Evolutionary conservation across 2,797 vertebrate species (phyloP).

Genomic region (Muscicapa comitata): DNA sequence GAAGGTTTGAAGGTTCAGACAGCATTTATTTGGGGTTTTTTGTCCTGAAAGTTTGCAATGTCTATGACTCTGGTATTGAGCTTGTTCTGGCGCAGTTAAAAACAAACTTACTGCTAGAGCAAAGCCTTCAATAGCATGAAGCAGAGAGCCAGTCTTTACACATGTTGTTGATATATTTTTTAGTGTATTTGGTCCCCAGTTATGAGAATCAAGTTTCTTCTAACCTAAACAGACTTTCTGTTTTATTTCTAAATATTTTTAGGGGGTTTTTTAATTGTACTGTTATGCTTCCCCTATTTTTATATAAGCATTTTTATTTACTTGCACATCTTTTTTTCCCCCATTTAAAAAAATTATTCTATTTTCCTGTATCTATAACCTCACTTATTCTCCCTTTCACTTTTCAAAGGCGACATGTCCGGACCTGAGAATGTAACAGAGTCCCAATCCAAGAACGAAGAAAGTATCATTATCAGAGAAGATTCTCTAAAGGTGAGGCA

Average conservation of each 20-base stretch:
- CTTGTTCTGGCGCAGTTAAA: background rate
- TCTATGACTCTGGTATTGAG: background rate
- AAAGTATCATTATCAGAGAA: conserved; percentile 77
- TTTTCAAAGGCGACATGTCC: conserved; percentile 15
- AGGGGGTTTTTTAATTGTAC: background rate
- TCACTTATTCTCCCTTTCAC: background rate
- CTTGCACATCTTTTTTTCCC: background rate
- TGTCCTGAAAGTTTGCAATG: background rate
- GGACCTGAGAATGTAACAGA: background rate
- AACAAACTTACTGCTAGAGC: background rate
- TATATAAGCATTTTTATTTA: background rate
- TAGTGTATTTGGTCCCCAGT: background rate
- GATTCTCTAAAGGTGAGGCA: conserved; percentile 89
- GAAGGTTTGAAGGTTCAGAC: background rate
- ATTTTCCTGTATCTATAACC: background rate
- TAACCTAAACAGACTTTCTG: background rate
- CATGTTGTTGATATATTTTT: background rate
- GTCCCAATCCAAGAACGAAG: background rate
- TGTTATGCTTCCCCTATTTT: background rate
- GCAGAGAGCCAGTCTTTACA: background rate
- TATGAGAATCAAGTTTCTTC: background rate
- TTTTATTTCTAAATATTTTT: background rate
- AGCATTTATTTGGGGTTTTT: background rate
- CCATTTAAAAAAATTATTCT: background rate
- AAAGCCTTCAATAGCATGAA: background rate